Conservation (phyloP, 2,113 vertebrate species). For the Nettapus auritus region DNA sequence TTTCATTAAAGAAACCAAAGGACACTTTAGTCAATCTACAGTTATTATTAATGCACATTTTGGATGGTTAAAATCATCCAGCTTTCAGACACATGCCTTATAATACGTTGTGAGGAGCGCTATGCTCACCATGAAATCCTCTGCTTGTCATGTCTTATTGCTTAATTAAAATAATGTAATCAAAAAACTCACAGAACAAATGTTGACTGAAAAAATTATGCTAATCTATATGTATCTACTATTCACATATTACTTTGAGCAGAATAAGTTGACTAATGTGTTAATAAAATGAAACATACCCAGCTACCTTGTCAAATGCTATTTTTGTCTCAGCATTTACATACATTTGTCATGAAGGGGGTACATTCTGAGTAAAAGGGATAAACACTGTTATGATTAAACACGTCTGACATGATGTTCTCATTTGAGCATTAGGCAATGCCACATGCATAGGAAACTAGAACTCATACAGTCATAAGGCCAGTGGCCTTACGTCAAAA, state of each 20-base stretch:
- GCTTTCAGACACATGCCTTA: not conserved
- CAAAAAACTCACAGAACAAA: slow-evolving; percentile 56
- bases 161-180: slow-evolving; percentile 71
- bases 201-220: slow-evolving; percentile 63
- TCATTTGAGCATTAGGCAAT: slow-evolving; percentile 33
- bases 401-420: slow-evolving; percentile 32
- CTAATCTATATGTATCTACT: slow-evolving; percentile 35
- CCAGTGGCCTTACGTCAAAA: not conserved
- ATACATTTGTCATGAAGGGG: slow-evolving; percentile 48
- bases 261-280: slow-evolving; percentile 52
- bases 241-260: slow-evolving; percentile 48
- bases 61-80: not conserved
- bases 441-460: slow-evolving; percentile 31
- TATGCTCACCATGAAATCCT: slow-evolving; percentile 1
- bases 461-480: not conserved
- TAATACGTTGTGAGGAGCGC: not conserved
- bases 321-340: slow-evolving; percentile 66
- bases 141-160: slow-evolving; percentile 35
- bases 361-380: slow-evolving; percentile 24
- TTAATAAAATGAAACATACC: slow-evolving; percentile 65
- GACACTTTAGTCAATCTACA: not conserved
- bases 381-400: slow-evolving; percentile 67
- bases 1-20: not conserved
- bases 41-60: slow-evolving; percentile 1
- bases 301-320: slow-evolving; percentile 49